These are phyloP conservation scores for Drosophila tristis DNA, from an alignment of 1,140 invertebrate genomes.

Conservation along the genomic window DNA sequence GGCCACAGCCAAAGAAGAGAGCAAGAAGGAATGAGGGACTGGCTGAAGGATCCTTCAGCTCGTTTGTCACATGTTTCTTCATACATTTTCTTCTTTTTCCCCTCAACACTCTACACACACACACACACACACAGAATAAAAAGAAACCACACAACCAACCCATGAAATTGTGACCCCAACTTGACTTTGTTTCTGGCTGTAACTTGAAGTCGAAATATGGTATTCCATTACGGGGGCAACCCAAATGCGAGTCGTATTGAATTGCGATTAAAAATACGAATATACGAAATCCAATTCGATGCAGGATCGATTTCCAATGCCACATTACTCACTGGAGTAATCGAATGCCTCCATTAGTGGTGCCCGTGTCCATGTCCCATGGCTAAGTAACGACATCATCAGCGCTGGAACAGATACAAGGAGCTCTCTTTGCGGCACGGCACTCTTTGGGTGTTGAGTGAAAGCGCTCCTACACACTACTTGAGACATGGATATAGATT, in stretches of 20 bases:
- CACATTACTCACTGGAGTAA: slow-evolving; percentile 65
- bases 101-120: no score
- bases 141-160: slow-evolving; percentile 40
- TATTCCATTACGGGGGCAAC: slow-evolving; percentile 40
- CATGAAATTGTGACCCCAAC: slow-evolving; percentile 20
- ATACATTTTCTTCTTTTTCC: no score
- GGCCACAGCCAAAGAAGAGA: slow-evolving; percentile 6
- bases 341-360: slow-evolving; percentile 34
- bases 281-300: slow-evolving; percentile 37
- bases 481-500: no score
- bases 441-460: no score
- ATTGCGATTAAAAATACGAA: slow-evolving; percentile 39
- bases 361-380: neutral
- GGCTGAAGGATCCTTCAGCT: no score
- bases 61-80: no score
- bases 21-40: neutral
- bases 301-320: slow-evolving; percentile 54
- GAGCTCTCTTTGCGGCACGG: neutral
- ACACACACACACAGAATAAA: neutral
- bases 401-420: neutral
- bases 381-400: no score
- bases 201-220: slow-evolving; percentile 31
- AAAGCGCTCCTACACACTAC: no score
- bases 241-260: slow-evolving; percentile 38
- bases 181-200: slow-evolving; percentile 28